Evolutionary conservation across 2,888 invertebrate species (phyloP).

Genomic region (Drosophila infuscata): DNA sequence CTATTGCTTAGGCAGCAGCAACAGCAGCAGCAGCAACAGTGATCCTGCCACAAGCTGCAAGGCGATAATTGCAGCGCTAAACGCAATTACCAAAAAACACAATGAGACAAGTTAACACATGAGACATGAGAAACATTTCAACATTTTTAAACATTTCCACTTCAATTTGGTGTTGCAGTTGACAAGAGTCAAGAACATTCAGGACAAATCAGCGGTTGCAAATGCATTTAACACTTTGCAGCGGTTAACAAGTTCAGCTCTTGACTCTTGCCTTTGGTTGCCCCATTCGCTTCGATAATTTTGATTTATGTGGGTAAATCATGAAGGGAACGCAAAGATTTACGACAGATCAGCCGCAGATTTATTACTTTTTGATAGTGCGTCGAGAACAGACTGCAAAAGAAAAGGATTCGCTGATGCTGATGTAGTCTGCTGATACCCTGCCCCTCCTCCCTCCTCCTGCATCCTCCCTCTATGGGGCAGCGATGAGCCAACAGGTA

Average conservation of each 20-base stretch:
- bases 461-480: not conserved
- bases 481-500: constrained; percentile 22
- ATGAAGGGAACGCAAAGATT: constrained; percentile 83
- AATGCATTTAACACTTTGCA: constrained; percentile 77
- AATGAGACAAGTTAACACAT: constrained; percentile 18
- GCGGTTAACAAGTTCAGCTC: constrained; percentile 64
- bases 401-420: constrained; percentile 57
- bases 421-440: constrained; percentile 23
- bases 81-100: constrained; percentile 66
- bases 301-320: constrained; percentile 84
- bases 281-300: constrained; percentile 77
- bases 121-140: not conserved
- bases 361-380: constrained; percentile 84
- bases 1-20: constrained; percentile 18
- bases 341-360: constrained; percentile 83
- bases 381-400: constrained; percentile 41
- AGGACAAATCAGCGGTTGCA: constrained; percentile 52
- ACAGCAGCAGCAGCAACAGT: not conserved
- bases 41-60: constrained; percentile 36
- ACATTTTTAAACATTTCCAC: constrained; percentile 4
- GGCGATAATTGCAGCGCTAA: constrained; percentile 75
- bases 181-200: constrained; percentile 11
- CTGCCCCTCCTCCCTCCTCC: too few relatives aligned
- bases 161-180: constrained; percentile 26
- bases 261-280: constrained; percentile 31